These are phyloP conservation scores for Tubiluchus corallicola DNA, from an alignment of 2,888 invertebrate species.

Conservation along the genomic window DNA sequence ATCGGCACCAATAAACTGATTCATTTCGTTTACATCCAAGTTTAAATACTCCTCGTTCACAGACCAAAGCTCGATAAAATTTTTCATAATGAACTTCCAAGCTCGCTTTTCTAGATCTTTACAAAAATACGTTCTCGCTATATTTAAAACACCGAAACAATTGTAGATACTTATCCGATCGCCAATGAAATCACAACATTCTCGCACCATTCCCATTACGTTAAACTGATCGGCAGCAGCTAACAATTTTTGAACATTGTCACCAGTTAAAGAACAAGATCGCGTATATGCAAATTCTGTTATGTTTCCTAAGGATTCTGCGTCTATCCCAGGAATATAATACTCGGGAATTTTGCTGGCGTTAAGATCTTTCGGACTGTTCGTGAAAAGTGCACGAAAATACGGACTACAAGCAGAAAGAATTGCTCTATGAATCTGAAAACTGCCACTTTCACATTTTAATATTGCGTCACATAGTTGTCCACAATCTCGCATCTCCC, in stretches of 20 bases:
- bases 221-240: conserved; percentile 73
- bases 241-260: conserved; percentile 55
- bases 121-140: conserved; percentile 57
- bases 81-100: conserved; percentile 48
- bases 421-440: conserved; percentile 53
- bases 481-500: conserved; percentile 60
- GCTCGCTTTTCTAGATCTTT: conserved; percentile 47
- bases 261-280: conserved; percentile 48
- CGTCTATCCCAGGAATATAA: conserved; percentile 52
- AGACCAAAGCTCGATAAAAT: conserved; percentile 43
- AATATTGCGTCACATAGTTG: conserved; percentile 68
- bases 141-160: conserved; percentile 63
- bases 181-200: conserved; percentile 57
- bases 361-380: conserved; percentile 44
- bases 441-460: conserved; percentile 57
- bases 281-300: conserved; percentile 70
- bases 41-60: conserved; percentile 54
- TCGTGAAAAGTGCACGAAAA: conserved; percentile 71
- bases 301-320: conserved; percentile 53
- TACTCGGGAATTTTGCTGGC: conserved; percentile 42
- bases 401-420: conserved; percentile 74
- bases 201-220: conserved; percentile 55
- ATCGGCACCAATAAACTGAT: conserved; percentile 53
- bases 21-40: conserved; percentile 49
- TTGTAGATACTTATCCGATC: conserved; percentile 50